Evolutionary conservation across 2,113 vertebrate genomes (phyloP).

Genomic region (Columbina picui): DNA sequence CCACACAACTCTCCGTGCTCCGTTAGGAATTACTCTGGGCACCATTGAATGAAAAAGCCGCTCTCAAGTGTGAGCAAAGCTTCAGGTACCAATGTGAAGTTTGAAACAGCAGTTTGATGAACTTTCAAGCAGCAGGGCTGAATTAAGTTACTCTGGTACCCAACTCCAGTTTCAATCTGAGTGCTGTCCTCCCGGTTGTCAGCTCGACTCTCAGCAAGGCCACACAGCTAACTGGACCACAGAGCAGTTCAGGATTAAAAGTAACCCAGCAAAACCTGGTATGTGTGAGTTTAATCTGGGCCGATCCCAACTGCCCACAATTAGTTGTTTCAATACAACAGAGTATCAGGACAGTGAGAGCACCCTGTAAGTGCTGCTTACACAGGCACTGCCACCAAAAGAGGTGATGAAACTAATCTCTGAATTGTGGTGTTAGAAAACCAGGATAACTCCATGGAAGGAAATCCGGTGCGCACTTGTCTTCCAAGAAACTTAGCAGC

Average conservation of each 20-base stretch:
- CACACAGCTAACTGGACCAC: background rate
- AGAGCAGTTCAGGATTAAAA: background rate
- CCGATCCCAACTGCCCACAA: background rate
- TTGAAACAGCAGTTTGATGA: background rate
- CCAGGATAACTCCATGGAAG: background rate
- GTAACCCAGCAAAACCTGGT: background rate
- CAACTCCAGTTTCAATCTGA: background rate
- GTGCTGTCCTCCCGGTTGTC: background rate
- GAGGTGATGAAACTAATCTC: background rate
- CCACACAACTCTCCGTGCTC: background rate
- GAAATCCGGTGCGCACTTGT: background rate
- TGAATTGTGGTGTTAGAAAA: background rate
- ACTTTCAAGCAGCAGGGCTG: background rate
- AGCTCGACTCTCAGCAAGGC: background rate
- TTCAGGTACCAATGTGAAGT: background rate
- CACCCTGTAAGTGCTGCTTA: background rate
- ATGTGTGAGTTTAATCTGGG: background rate
- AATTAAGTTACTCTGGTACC: background rate
- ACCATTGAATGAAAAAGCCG: background rate
- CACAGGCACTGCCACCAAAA: background rate
- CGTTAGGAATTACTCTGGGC: background rate
- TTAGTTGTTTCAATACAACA: background rate
- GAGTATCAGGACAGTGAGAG: background rate
- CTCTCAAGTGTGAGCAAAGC: background rate
- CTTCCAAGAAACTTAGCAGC: background rate